Evolutionary conservation across 2,888 invertebrate genomes (phyloP).

Genomic region (Leptogaster cylindrica): DNA sequence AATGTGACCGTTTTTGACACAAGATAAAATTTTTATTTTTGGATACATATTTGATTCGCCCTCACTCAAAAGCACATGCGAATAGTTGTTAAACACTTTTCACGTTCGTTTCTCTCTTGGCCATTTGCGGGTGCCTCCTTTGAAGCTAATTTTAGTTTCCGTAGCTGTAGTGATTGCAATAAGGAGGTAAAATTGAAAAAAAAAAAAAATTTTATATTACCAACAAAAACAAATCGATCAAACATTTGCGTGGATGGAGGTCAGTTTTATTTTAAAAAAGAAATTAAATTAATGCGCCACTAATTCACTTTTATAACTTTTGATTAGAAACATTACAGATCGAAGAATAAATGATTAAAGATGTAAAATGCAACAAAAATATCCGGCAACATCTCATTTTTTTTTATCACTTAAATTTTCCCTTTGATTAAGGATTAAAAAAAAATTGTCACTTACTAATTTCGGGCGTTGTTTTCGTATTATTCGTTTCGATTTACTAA

Average conservation of each 20-base stretch:
- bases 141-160: slow-evolving; percentile 35
- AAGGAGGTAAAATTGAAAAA: slow-evolving; percentile 4
- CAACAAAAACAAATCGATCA: slow-evolving; percentile 46
- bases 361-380: not conserved
- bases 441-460: slow-evolving; percentile 27
- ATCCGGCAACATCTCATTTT: not conserved
- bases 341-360: slow-evolving; percentile 5
- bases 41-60: slow-evolving; percentile 23
- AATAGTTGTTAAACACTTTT: slow-evolving; percentile 14
- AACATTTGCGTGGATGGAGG: slow-evolving; percentile 45
- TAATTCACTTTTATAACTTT: not conserved
- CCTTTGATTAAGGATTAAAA: too few species aligned
- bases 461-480: not conserved
- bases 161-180: slow-evolving; percentile 32
- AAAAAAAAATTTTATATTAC: slow-evolving; percentile 7
- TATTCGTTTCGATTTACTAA: slow-evolving; percentile 10
- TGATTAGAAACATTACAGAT: not conserved
- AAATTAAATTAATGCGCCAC: not conserved
- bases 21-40: slow-evolving; percentile 35
- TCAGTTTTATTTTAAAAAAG: not conserved
- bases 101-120: slow-evolving; percentile 8
- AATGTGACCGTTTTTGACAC: not conserved
- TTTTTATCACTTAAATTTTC: not conserved
- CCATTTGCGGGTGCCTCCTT: slow-evolving; percentile 38
- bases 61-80: slow-evolving; percentile 20